Conservation (phyloP, 2,888 invertebrate genomes). For the Ceraclea dissimilis region DNA sequence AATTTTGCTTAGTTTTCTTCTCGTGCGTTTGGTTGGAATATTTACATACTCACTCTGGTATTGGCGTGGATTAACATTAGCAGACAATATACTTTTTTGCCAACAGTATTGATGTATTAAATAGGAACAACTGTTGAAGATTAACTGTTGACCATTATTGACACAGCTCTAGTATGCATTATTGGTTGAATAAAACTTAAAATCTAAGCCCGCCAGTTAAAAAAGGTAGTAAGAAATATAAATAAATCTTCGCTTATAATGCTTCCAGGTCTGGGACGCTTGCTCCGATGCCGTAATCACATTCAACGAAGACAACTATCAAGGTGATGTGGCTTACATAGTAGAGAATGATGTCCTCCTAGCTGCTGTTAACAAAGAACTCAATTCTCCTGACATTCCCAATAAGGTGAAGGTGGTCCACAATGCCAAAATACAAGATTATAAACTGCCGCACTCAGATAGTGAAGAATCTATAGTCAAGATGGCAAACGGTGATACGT, state of each 20-base stretch:
- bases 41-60: no score
- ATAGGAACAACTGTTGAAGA: no score
- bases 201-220: no score
- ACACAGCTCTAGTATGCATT: no score
- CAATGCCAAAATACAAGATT: constrained; percentile 59
- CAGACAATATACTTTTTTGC: no score
- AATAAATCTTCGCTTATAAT: no score
- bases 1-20: no score
- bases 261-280: constrained; percentile 84
- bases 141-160: no score
- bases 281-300: constrained; percentile 83
- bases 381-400: constrained; percentile 39
- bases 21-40: no score
- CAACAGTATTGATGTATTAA: no score
- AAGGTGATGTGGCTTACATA: constrained; percentile 78
- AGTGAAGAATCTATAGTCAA: constrained; percentile 41
- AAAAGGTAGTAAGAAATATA: no score
- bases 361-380: constrained; percentile 60
- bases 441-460: constrained; percentile 45
- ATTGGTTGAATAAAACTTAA: constrained; percentile 6
- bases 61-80: no score
- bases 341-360: constrained; percentile 90
- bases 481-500: constrained; percentile 56
- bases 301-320: constrained; percentile 67
- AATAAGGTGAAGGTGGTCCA: constrained; percentile 60